Conservation (phyloP, 1,140 invertebrate genomes). For the Phymastichus coffea region DNA sequence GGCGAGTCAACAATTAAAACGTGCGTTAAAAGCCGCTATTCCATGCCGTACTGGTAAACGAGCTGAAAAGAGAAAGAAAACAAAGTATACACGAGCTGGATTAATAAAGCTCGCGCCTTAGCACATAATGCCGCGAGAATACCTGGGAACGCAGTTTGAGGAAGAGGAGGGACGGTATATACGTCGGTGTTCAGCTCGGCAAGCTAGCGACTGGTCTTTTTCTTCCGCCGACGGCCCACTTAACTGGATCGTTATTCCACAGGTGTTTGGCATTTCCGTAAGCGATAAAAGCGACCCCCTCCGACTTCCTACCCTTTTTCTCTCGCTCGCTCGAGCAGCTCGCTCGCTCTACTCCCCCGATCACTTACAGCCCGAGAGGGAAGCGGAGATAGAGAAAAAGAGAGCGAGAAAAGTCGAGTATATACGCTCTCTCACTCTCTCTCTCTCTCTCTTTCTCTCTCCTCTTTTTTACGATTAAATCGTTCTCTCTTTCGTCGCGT, state of each 20-base stretch:
- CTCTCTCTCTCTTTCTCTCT: constrained; percentile 9
- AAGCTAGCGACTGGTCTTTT: constrained; percentile 46
- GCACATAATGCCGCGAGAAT: background rate
- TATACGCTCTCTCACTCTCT: background rate
- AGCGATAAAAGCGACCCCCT: constrained; percentile 55
- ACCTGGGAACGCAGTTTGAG: constrained; percentile 10
- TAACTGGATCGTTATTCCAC: constrained; percentile 55
- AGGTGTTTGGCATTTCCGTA: constrained; percentile 58
- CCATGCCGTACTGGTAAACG: no score
- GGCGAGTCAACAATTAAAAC: no score
- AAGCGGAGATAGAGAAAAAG: background rate
- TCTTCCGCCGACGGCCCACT: constrained; percentile 53
- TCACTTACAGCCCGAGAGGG: constrained; percentile 44
- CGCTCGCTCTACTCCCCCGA: constrained; percentile 42
- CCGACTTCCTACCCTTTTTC: constrained; percentile 45
- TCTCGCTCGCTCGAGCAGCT: constrained; percentile 25
- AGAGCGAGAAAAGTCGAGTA: background rate
- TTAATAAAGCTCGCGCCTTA: background rate
- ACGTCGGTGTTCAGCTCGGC: constrained; percentile 2
- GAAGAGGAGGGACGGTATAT: constrained; percentile 23
- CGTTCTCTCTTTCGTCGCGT: no score
- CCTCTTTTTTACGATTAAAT: constrained; percentile 25
- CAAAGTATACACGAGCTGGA: no score
- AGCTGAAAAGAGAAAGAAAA: no score
- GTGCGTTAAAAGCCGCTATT: no score